A percentile compares a stretch with the other conserved stretches of the same genome.
Evolutionary conservation across 2,113 vertebrate species (phyloP).

Genomic region (pig (Sus scrofa)): T2T-Sscrofa CM000830.6:37689501-37690000

Average conservation of each 20-base stretch:
- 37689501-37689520: neutral
- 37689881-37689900: no score
- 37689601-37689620: neutral
- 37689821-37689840: neutral
- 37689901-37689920: no score
- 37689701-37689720: neutral
- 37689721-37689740: constrained; percentile 8
- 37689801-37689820: neutral
- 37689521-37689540: neutral
- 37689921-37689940: no score
- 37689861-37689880: no score
- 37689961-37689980: no score
- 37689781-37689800: neutral
- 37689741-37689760: constrained; percentile 3
- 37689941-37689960: no score
- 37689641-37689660: neutral
- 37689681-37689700: neutral
- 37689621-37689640: neutral
- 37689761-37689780: neutral
- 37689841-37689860: neutral
- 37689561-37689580: neutral
- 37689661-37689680: constrained; percentile 1
- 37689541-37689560: neutral
- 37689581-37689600: neutral
- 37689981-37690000: no score